A percentile compares a stretch with the other conserved stretches of the same genome.
Evolutionary conservation across 2,113 vertebrate species (phyloP).

Genomic region (Acrocephalus kingi): DNA sequence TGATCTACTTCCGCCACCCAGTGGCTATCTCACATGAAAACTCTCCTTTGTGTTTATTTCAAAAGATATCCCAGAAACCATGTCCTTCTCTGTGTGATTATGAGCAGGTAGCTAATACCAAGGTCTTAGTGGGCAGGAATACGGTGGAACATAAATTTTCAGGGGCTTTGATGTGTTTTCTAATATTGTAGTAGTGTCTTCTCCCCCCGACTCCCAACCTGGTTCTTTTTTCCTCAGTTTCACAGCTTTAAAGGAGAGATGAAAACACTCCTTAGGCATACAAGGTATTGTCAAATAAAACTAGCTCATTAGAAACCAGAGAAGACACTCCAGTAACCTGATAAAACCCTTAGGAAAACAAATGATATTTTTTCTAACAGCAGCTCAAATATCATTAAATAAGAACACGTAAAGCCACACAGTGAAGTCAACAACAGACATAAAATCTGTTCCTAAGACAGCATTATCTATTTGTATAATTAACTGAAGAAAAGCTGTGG

Average conservation of each 20-base stretch:
- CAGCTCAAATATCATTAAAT: neutral
- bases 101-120: neutral
- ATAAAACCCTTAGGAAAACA: neutral
- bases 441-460: neutral
- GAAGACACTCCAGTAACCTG: neutral
- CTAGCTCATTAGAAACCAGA: neutral
- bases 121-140: neutral
- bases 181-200: neutral
- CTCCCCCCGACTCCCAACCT: neutral
- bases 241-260: neutral
- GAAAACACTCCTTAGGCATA: neutral
- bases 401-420: neutral
- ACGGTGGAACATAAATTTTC: neutral
- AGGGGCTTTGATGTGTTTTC: neutral
- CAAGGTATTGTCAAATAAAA: neutral
- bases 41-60: neutral
- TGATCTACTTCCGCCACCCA: constrained; percentile 53
- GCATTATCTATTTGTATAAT: neutral
- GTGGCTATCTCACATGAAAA: neutral
- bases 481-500: neutral
- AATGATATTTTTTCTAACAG: neutral
- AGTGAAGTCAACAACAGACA: neutral
- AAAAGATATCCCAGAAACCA: neutral
- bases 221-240: neutral
- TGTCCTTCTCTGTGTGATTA: neutral